Evolutionary conservation across 2,888 invertebrate species (phyloP), one percentile per base, ranked within the genome.

Genomic region (Alviniconcha strummeri): DNA sequence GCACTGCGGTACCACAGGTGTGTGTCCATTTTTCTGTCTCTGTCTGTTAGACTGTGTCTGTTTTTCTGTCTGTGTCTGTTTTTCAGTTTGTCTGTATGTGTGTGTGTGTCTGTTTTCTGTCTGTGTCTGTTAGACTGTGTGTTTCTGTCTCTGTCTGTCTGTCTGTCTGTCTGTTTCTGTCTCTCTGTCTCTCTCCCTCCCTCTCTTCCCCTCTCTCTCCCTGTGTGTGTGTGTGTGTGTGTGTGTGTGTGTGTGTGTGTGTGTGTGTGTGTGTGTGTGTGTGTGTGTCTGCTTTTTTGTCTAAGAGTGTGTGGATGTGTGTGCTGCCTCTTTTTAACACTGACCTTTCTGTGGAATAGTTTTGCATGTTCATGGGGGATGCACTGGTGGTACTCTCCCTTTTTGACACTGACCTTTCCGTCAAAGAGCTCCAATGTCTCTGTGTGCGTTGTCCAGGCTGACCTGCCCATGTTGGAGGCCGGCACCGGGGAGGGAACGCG

Each of bases 401-500:
- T 36, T 36, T 36, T 0, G 36, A 36, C 36, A 36, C 36, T 36
- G 36, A 36, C 36, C 36, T 36, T 36, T 36, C 36, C 36, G 36
- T 36, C 36, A 3, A 36, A 36, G 36, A 36, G 36, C 36, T 36
- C 36, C 36, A 36, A 36, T 36, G 36, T 36, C 36, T 36, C 36
- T 36, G 36, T 36, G 36, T 36, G 36, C 36, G 36, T 36, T 36
- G 36, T 36, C 36, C 36, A 36, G 36, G 36, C 36, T 36, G 36
- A 36, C 78, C 52, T 54, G 15, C 78, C 78, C 52, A 7, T 78
- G 64, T 1, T 78, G 78, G 13, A 60, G 5, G 64, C 57, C 11
- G 64, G 15, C 55, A 1, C 2, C 60, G 82, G 80, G 72, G 87
- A 84, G 69, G 88, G 89, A 36, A 86, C 91, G 19, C 88, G 90